These are phyloP conservation scores for Penaeus monodon DNA, from an alignment of 2,888 invertebrate species.

Conservation along the genomic window DNA sequence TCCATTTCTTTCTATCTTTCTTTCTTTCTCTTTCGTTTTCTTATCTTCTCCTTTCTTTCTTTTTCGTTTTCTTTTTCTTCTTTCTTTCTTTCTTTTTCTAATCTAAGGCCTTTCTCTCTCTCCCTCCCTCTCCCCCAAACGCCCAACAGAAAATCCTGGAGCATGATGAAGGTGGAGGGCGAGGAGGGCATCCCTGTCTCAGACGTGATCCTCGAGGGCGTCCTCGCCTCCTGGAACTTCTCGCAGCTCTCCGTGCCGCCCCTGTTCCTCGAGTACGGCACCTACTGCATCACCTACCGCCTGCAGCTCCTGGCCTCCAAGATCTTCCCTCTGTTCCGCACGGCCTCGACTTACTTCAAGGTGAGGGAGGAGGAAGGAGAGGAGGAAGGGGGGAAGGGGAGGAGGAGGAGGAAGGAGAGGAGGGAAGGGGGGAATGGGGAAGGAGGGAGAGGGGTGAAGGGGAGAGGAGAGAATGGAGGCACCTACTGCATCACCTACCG, in stretches of 20 bases:
- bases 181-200: conserved; percentile 20
- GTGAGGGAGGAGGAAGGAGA: not conserved
- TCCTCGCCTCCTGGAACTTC: conserved; percentile 53
- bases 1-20: no score
- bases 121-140: not conserved
- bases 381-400: not conserved
- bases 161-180: conserved; percentile 13
- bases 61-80: no score
- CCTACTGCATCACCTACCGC: conserved; percentile 43
- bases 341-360: conserved; percentile 40
- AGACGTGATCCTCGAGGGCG: conserved; percentile 29
- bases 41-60: no score
- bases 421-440: no score
- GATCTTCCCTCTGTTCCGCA: conserved; percentile 43
- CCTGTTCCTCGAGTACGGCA: conserved; percentile 51
- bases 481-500: conserved; percentile 45
- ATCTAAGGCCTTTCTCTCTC: no score
- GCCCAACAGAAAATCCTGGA: conserved; percentile 31
- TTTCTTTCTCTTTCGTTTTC: no score
- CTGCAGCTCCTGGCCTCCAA: conserved; percentile 46
- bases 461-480: not conserved
- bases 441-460: no score
- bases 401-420: no score
- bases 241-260: conserved; percentile 37
- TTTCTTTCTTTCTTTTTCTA: no score